A percentile compares a stretch with the other conserved stretches of the same genome.
Conservation (phyloP, 2,797 vertebrate species). For the Crenuchus spilurus region DNA sequence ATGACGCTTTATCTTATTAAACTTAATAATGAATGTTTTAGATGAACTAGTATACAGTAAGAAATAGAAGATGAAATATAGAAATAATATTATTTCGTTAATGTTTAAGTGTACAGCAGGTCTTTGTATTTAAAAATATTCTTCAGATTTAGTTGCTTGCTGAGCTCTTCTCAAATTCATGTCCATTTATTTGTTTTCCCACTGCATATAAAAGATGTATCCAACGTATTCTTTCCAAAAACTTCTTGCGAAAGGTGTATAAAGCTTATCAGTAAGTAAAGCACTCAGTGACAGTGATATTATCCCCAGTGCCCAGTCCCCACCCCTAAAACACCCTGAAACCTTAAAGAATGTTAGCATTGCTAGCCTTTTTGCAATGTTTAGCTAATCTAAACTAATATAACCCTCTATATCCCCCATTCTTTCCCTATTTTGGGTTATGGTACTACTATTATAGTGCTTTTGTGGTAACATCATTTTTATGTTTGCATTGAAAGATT, state of each 20-base stretch:
- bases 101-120: too few relatives aligned
- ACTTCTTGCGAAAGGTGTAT: conserved; percentile 89
- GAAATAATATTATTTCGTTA: too few relatives aligned
- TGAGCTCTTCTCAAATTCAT: neutral
- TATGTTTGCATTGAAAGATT: too few relatives aligned
- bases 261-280: conserved; percentile 89
- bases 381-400: conserved; percentile 1
- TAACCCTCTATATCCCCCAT: conserved; percentile 15
- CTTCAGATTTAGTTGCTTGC: neutral
- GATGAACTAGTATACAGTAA: too few relatives aligned
- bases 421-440: conserved; percentile 30
- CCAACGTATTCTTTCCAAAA: conserved; percentile 85
- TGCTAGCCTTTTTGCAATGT: neutral
- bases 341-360: conserved; percentile 17
- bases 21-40: too few relatives aligned
- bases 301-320: conserved; percentile 41
- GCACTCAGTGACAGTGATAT: conserved; percentile 40
- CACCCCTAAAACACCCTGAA: conserved; percentile 49
- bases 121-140: neutral
- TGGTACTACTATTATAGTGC: neutral
- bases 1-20: too few relatives aligned
- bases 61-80: too few relatives aligned
- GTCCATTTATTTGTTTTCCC: conserved; percentile 65
- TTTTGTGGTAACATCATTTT: too few relatives aligned
- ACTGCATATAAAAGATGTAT: conserved; percentile 79